These are phyloP conservation scores for Phymatocera aterrima DNA, from an alignment of 2,888 invertebrate species.

Conservation along the genomic window DNA sequence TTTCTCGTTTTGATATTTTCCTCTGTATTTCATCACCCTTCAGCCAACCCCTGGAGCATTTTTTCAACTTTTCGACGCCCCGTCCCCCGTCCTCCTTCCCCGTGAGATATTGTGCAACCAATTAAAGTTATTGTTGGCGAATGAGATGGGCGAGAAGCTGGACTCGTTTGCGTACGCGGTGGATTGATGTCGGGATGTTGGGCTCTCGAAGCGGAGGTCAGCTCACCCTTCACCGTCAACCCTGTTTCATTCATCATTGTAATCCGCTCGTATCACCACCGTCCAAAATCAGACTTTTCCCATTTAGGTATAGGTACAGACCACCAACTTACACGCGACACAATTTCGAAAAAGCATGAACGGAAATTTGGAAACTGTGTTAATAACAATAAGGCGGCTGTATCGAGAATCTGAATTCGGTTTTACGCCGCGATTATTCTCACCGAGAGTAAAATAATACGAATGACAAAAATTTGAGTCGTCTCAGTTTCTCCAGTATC, in stretches of 20 bases:
- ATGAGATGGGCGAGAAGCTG: not conserved
- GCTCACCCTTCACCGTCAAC: not conserved
- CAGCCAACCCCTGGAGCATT: too few relatives aligned
- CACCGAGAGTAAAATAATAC: too few relatives aligned
- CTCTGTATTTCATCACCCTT: not conserved
- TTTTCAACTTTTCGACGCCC: not conserved
- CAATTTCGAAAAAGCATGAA: too few relatives aligned
- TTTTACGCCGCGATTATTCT: too few relatives aligned
- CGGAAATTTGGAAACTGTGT: too few relatives aligned
- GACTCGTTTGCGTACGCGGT: not conserved
- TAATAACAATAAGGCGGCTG: too few relatives aligned
- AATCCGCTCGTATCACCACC: constrained; percentile 36
- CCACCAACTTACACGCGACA: not conserved
- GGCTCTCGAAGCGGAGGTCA: constrained; percentile 25
- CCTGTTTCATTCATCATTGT: constrained; percentile 46
- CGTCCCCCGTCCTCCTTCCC: not conserved
- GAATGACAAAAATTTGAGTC: too few relatives aligned
- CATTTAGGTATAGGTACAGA: not conserved
- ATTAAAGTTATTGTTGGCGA: constrained; percentile 16
- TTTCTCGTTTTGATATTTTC: not conserved
- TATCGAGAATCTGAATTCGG: too few relatives aligned
- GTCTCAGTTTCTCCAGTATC: too few relatives aligned
- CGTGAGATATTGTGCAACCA: not conserved
- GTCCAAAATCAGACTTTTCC: not conserved
- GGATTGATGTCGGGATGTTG: constrained; percentile 7